Conservation (phyloP, 2,888 invertebrate genomes). For the Mellilla xanthometata region DNA sequence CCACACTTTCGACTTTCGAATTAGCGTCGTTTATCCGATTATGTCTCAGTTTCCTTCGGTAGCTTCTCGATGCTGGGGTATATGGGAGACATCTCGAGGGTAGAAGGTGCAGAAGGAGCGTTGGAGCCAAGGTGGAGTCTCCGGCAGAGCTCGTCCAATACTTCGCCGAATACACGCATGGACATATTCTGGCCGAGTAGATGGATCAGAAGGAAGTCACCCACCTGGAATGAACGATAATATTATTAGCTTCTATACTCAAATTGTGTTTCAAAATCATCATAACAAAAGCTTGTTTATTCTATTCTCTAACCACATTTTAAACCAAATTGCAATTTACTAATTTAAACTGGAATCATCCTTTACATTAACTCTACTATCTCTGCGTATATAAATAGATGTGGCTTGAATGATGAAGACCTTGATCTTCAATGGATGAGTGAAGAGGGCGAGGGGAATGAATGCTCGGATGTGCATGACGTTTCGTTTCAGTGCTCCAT, state of each 20-base stretch:
- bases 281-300: no score
- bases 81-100: conserved; percentile 92
- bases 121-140: conserved; percentile 87
- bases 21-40: conserved; percentile 50
- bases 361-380: no score
- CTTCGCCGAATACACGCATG: conserved; percentile 89
- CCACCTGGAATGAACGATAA: conserved; percentile 83
- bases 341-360: no score
- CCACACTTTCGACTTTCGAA: conserved; percentile 13
- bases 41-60: conserved; percentile 93
- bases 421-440: conserved; percentile 10
- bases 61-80: conserved; percentile 91
- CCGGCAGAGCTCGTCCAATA: conserved; percentile 89
- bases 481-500: conserved; percentile 5
- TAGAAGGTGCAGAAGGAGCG: conserved; percentile 93
- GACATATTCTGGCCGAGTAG: conserved; percentile 94
- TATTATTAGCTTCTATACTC: background rate
- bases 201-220: conserved; percentile 92
- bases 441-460: conserved; percentile 13
- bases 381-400: no score
- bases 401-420: background rate
- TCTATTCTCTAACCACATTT: no score
- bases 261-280: no score
- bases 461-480: conserved; percentile 10
- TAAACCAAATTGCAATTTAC: no score